Evolutionary conservation across 1,140 invertebrate species (phyloP), one percentile per base, ranked within the genome.

Genomic region (Trachelipus rathkii): DNA sequence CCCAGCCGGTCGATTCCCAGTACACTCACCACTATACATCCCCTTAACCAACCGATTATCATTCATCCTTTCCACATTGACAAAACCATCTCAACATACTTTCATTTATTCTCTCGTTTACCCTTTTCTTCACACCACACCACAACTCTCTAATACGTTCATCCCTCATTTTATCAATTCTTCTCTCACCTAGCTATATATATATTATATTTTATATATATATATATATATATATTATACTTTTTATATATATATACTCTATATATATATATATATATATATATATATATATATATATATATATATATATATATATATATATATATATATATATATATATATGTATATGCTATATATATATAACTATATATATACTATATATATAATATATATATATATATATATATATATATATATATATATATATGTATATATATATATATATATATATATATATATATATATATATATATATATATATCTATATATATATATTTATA

Each of bases 231-330:
- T 68, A 68, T 68, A 68, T 68, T 33, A 71, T 71, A 71, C n/a
- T n/a, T n/a, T n/a, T n/a, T 71, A 71, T 53, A 23, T 60, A 19
- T 50, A n/a, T 60, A 73, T 19, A 15, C 21, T n/a, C 9, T 21
- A 33, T 33, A 33, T 33, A 33, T 19, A 19, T 24, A 23, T 60
- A 66, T 13, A 60, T 60, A 74, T 60, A 74, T 60, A 74, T 60
- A 66, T 60, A 74, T 53, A 53, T 44, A 72, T 72, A 72, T 72
- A 72, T 44, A 46, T 33, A 72, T 19, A 72, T 72, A 19, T 46
- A 72, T 33, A 72, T 72, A 46, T 72, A 72, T 44, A 43, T 44
- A 72, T 44, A 72, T 15, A 72, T 15, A 72, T 72, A 43, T 13
- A 72, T 10, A 43, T 44, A 72, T 13, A 15, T 15, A 33, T 45